These are phyloP conservation scores for Phenganax subtilis DNA, from an alignment of 92 coral and sea anemone genomes.

Conservation along the genomic window DNA sequence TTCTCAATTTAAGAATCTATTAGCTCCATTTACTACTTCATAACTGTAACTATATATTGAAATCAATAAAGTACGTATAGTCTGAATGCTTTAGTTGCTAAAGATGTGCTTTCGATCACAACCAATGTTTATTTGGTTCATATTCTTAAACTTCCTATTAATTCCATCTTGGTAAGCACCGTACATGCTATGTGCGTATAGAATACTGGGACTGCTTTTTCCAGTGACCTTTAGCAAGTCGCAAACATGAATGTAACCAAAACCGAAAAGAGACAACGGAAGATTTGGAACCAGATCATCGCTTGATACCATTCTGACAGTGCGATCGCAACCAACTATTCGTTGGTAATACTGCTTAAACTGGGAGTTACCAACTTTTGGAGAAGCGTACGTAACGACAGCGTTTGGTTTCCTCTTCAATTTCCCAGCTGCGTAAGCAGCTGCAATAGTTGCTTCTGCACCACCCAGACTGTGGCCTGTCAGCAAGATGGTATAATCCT, in stretches of 20 bases:
- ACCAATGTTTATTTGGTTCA: constrained; percentile 10
- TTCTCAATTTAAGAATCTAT: too few relatives aligned
- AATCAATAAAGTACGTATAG: too few relatives aligned
- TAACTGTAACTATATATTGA: too few relatives aligned
- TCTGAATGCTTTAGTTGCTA: too few relatives aligned
- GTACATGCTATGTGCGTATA: constrained; percentile 22
- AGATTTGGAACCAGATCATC: constrained; percentile 11
- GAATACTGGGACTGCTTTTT: constrained; percentile 7
- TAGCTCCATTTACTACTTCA: too few relatives aligned
- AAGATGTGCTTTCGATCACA: not conserved
- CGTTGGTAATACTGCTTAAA: constrained; percentile 8
- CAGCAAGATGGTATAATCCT: constrained; percentile 14
- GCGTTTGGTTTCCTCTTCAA: constrained; percentile 25
- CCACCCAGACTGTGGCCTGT: constrained; percentile 39
- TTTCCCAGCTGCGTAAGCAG: constrained; percentile 21
- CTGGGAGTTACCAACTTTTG: constrained; percentile 13
- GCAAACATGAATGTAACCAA: constrained; percentile 29
- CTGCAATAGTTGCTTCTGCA: constrained; percentile 34
- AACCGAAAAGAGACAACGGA: constrained; percentile 21
- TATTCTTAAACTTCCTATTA: not conserved
- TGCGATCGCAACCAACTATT: constrained; percentile 33
- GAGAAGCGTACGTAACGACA: constrained; percentile 21
- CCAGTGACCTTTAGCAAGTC: constrained; percentile 18
- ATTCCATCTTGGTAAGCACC: constrained; percentile 6
- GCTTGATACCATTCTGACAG: constrained; percentile 20